Base-by-base conservation (phyloP, 2,888 invertebrate species). In the Ametastegia equiseti region DNA sequence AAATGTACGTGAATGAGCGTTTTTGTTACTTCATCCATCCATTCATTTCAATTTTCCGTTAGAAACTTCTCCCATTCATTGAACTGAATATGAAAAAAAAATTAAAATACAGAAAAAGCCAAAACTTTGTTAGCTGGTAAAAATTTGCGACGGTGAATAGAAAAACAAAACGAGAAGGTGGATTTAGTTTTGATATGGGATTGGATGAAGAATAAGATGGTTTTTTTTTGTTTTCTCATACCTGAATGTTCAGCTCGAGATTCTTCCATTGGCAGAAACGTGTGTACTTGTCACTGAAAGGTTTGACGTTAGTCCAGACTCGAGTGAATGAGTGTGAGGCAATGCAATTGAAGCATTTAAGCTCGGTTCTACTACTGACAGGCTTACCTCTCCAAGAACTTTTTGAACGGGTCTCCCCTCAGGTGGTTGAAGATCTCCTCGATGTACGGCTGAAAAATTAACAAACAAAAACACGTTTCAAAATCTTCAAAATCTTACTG, bases 231-330 rank as follows among this genome's bases (percentile, higher is more conserved):
- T 23, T 54, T 54, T 23, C 19, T 80, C 85, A 83, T 93, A 97
- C 97, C 94, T 98, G 98, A 92, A 99, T 99, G 94, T 99, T 99
- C 92, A 99, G 94, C 94, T 99, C 99, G 94, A 99, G 95, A 93
- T 99, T 99, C 94, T 99, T 99, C 99, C 99, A 99, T 93, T 99
- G 99, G 93, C 99, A 99, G 95, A 99, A 99, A 90, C 99, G 96
- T 89, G 99, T 99, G 93, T 98, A 99, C 95, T 99, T 99, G 92
- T 99, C 99, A 94, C 99, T 99, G 93, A 82, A 95, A 95, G 86
- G 83, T 82, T 30, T 84, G 57, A 69, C 67, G 77, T 67, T 80
- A 81, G 54, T 81, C 80, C 69, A 81, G 75, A 65, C 60, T 79
- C 82, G 60, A 77, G 47, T 81, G 73, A 71, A 69, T 60, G 75